Percentiles rank a stretch among this genome's conserved stretches.
These are phyloP conservation scores for Sesamia inferens DNA, from an alignment of 2,888 invertebrate species.

Conservation along the genomic window DNA sequence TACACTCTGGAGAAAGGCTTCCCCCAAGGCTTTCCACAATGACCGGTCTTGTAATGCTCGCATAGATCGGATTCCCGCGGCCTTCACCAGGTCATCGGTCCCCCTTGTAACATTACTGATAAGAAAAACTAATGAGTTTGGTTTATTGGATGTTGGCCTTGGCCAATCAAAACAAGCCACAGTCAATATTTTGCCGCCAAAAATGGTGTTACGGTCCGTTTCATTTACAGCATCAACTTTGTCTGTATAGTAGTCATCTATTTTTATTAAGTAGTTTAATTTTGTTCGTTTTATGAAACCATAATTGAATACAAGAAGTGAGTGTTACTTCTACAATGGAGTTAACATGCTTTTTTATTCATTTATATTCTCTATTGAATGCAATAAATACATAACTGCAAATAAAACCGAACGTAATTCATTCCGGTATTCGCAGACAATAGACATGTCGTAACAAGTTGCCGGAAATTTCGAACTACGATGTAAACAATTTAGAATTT, in stretches of 20 bases:
- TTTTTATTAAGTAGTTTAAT: not conserved
- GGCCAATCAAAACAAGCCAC: not conserved
- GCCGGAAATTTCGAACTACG: slow-evolving; percentile 73
- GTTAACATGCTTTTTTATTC: not conserved
- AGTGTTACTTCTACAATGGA: not conserved
- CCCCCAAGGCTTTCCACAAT: no score
- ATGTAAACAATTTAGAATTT: no score
- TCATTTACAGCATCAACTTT: no score
- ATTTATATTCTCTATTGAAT: not conserved
- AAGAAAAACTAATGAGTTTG: not conserved
- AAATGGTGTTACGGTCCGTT: slow-evolving; percentile 22
- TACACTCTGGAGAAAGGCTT: no score
- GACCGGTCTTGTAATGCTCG: no score
- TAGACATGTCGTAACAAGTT: slow-evolving; percentile 76
- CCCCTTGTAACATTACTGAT: not conserved
- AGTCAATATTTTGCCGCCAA: slow-evolving; percentile 7
- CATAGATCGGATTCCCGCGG: no score
- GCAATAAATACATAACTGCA: not conserved
- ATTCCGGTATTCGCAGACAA: not conserved
- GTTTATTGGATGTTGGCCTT: not conserved
- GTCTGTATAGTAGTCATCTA: no score
- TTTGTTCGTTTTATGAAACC: not conserved
- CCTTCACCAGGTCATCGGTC: no score
- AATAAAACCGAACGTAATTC: slow-evolving; percentile 47
- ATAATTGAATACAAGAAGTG: not conserved